phyloP scores from a whole-genome alignment of 2,888 invertebrate genomes.

The Gymnosoma rotundatum region DNA sequence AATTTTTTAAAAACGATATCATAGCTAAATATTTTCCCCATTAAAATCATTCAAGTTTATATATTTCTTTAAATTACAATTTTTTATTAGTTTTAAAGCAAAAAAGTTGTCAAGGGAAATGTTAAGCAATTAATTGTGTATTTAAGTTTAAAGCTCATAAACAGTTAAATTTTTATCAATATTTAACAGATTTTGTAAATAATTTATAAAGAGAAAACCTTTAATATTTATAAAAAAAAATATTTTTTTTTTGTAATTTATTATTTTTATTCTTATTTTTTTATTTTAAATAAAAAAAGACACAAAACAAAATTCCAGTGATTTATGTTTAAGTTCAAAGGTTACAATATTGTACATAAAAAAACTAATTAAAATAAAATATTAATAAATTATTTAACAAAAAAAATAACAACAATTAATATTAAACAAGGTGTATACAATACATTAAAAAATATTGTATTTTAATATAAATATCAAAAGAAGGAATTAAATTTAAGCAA shows the following conservation, averaged over 20 bases:
- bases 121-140: conserved; percentile 50
- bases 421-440: conserved; percentile 58
- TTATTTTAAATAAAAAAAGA: conserved; percentile 55
- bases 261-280: conserved; percentile 1
- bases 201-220: conserved; percentile 6
- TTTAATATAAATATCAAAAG: conserved; percentile 40
- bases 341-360: conserved; percentile 31
- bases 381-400: conserved; percentile 5
- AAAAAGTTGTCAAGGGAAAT: conserved; percentile 47
- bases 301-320: conserved; percentile 77
- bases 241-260: background rate
- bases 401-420: conserved; percentile 4
- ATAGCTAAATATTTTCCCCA: no score
- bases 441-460: conserved; percentile 56
- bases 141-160: conserved; percentile 13
- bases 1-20: no score
- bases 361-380: conserved; percentile 7
- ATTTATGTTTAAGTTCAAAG: conserved; percentile 78
- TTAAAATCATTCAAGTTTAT: no score
- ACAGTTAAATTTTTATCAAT: conserved; percentile 7
- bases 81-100: background rate
- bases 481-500: conserved; percentile 21
- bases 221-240: background rate
- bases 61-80: no score
- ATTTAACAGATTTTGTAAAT: conserved; percentile 44